These are phyloP conservation scores for Hylia prasina DNA, from an alignment of 2,113 vertebrate genomes.

Conservation along the genomic window DNA sequence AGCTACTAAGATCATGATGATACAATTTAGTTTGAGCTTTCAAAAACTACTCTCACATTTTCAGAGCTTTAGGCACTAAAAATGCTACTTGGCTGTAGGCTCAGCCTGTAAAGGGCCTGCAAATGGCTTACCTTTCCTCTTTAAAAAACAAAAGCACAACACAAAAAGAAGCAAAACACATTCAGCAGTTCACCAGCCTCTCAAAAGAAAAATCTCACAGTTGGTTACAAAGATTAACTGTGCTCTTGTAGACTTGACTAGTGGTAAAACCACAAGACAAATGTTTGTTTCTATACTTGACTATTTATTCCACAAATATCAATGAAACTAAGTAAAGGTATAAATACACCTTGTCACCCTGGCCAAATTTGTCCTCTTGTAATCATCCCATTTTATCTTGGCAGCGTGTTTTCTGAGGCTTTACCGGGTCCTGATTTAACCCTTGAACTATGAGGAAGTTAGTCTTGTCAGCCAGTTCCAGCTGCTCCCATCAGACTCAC, in stretches of 20 bases:
- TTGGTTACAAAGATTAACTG: not conserved
- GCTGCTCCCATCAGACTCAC: not conserved
- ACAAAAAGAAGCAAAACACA: not conserved
- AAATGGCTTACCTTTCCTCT: not conserved
- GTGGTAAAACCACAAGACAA: not conserved
- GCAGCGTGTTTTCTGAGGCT: not conserved
- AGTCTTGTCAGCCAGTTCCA: not conserved
- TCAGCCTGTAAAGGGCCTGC: not conserved
- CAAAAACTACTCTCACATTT: not conserved
- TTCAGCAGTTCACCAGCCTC: not conserved
- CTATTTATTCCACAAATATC: not conserved
- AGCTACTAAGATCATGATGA: not conserved
- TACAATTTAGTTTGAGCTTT: not conserved
- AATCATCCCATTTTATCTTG: not conserved
- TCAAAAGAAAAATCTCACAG: not conserved
- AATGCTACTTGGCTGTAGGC: not conserved
- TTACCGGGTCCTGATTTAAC: not conserved
- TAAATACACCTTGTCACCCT: not conserved
- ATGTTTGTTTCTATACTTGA: not conserved
- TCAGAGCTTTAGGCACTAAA: not conserved
- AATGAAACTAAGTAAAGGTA: not conserved
- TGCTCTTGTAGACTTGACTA: not conserved
- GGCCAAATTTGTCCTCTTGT: not conserved
- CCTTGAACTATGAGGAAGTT: not conserved
- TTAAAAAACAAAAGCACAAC: not conserved